Evolutionary conservation across 2,888 invertebrate species (phyloP), one percentile per base, ranked within the genome.

Genomic region (Tineola bisselliella): DNA sequence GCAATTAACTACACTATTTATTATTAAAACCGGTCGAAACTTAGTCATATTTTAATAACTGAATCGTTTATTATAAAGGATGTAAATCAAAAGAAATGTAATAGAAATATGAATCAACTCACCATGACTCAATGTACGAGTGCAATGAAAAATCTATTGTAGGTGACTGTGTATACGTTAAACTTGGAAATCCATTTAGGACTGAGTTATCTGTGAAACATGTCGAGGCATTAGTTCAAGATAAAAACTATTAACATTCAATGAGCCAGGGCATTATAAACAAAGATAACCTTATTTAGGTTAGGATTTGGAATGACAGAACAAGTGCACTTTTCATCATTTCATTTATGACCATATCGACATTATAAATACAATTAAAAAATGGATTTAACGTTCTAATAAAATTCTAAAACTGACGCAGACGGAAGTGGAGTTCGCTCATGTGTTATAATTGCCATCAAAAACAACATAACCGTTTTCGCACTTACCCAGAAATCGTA

Each of bases 251-350:
- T 8, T 58, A 58, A 58, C 31, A 15, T 33, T 58, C 17, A 58
- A 58, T 31, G 58, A 15, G 33, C 33, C 33, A 58, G 58, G 33
- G 13, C 58, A 58, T 58, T 58, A 56, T 48, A 54, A 54, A 54
- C 25, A 54, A 54, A 18, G 54, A 54, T 54, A 54, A 54, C 48
- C 15, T 48, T 48, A 48, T 48, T 48, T 48, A 17, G 17, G 48
- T 13, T 48, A 48, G 17, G 48, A n/a, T 48, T 48, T 48, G 48
- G 48, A 48, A 48, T 48, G 48, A 48, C 48, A 48, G 48, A 48
- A 44, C 44, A 44, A 48, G 48, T 48, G 48, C 48, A 38, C 38
- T 38, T n/a, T 38, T 38, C 38, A 38, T 38, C 10, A 10, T 38
- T 4, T 38, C 10, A 31, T 31, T 31, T 8, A 31, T 31, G 31